phyloP scores from a whole-genome alignment of 2,888 invertebrate species.

The Odontocerum albicorne region DNA sequence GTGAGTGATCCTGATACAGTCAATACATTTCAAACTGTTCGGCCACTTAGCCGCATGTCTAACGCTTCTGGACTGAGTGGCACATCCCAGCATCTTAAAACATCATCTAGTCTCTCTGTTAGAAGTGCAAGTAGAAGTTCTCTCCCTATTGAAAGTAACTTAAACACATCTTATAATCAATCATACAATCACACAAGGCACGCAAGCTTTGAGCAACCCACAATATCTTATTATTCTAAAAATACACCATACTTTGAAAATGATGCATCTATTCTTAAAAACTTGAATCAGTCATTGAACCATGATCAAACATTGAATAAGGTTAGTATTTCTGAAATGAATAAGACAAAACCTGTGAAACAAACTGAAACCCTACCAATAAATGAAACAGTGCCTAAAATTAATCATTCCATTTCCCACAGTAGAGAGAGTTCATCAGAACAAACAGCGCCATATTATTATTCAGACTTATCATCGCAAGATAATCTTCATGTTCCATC shows the following conservation, averaged over 20 bases:
- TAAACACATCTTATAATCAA: constrained; percentile 12
- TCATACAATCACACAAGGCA: constrained; percentile 31
- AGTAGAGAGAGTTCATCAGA: constrained; percentile 66
- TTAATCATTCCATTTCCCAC: constrained; percentile 50
- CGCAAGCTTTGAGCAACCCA: constrained; percentile 38
- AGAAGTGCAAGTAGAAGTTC: constrained; percentile 33
- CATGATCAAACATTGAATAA: constrained; percentile 48
- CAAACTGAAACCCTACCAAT: constrained; percentile 39
- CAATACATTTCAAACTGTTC: constrained; percentile 38
- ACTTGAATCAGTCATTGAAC: constrained; percentile 45
- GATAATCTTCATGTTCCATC: constrained; percentile 50
- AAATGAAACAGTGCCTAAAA: background rate
- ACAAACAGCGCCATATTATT: constrained; percentile 81
- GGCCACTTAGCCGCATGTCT: constrained; percentile 43
- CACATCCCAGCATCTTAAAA: constrained; percentile 17
- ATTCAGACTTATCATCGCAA: constrained; percentile 71
- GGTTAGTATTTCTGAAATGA: constrained; percentile 52
- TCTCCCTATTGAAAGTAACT: constrained; percentile 24
- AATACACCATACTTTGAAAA: constrained; percentile 38
- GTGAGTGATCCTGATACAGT: constrained; percentile 34
- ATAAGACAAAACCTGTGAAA: constrained; percentile 45
- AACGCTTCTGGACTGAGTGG: constrained; percentile 42
- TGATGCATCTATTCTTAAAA: constrained; percentile 43
- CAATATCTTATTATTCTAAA: constrained; percentile 56
- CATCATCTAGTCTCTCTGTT: constrained; percentile 16